These are phyloP conservation scores for Rhynchonycteris naso DNA, from an alignment of 2,797 vertebrate species.

Conservation along the genomic window DNA sequence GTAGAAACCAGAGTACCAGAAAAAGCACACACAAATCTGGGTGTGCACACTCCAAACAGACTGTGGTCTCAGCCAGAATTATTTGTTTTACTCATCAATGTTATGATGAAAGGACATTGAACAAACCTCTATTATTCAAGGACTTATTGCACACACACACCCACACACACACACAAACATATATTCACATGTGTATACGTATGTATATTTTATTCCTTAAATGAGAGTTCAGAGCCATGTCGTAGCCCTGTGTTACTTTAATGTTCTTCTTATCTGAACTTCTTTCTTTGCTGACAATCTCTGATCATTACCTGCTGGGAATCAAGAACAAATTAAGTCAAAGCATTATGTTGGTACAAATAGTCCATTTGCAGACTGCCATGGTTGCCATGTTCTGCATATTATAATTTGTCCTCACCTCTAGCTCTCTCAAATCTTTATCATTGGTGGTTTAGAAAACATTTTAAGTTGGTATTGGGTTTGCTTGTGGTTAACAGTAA, in stretches of 20 bases:
- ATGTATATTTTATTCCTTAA: background rate
- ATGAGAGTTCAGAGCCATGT: background rate
- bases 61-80: background rate
- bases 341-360: background rate
- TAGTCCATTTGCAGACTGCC: background rate
- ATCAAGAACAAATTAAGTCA: background rate
- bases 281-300: background rate
- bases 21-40: background rate
- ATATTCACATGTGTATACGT: background rate
- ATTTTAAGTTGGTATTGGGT: background rate
- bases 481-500: background rate
- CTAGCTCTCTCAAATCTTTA: background rate
- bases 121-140: background rate
- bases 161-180: background rate
- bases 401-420: background rate
- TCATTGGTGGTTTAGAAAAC: background rate
- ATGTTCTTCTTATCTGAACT: background rate
- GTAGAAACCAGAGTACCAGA: background rate
- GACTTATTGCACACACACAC: background rate
- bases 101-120: background rate
- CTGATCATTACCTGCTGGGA: background rate
- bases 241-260: background rate
- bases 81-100: background rate
- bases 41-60: background rate
- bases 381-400: background rate